Evolutionary conservation across 2,888 invertebrate species (phyloP).

Genomic region (Oeneis ivallda): DNA sequence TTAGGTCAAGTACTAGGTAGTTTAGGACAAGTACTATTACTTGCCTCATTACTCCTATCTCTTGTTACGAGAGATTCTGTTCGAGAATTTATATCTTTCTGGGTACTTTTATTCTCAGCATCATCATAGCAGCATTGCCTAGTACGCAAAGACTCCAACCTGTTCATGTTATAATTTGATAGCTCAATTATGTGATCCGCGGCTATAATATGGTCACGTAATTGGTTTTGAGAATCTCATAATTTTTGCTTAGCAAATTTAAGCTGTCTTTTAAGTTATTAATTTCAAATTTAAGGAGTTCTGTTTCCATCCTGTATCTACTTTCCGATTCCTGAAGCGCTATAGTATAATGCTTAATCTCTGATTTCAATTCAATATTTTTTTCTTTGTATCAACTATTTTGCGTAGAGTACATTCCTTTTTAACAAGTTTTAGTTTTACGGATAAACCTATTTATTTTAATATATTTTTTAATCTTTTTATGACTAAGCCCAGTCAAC

Average conservation of each 20-base stretch:
- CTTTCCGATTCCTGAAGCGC: neutral
- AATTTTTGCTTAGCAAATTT: neutral
- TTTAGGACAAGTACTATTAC: too few species aligned
- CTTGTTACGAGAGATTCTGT: too few species aligned
- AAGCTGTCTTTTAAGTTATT: neutral
- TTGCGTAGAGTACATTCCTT: neutral
- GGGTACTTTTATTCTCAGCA: neutral
- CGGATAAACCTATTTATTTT: neutral
- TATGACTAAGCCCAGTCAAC: neutral
- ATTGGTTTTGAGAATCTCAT: neutral
- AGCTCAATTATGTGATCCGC: neutral
- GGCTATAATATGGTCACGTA: neutral
- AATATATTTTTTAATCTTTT: neutral
- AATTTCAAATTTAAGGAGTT: neutral
- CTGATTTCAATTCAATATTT: neutral
- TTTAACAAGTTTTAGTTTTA: neutral
- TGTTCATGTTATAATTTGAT: neutral
- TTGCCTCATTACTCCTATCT: neutral
- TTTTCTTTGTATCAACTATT: neutral
- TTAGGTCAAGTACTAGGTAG: too few species aligned
- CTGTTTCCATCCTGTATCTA: neutral
- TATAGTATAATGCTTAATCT: neutral
- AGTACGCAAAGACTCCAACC: neutral
- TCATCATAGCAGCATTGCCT: neutral
- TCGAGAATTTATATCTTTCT: neutral